phyloP scores from a whole-genome alignment of 1,140 invertebrate genomes.

The Galendromus occidentalis region DNA sequence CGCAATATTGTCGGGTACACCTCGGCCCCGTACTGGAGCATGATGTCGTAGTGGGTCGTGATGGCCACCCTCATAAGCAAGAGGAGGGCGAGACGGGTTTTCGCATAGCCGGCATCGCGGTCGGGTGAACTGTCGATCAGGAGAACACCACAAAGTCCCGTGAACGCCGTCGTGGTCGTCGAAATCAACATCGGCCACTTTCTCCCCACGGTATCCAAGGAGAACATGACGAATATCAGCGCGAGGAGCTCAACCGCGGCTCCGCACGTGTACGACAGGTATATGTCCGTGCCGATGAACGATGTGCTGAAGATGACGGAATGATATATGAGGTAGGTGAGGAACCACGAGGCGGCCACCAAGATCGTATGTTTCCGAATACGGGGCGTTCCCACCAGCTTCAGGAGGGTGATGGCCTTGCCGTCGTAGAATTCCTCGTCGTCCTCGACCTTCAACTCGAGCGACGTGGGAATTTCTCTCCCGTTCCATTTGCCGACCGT shows the following conservation, averaged over 20 bases:
- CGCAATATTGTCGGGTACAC: slow-evolving; percentile 61
- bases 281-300: slow-evolving; percentile 34
- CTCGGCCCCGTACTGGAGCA: slow-evolving; percentile 67
- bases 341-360: not conserved
- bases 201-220: slow-evolving; percentile 56
- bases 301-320: slow-evolving; percentile 8
- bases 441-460: not conserved
- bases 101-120: not conserved
- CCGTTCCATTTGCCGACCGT: not conserved
- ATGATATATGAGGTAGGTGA: not conserved
- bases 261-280: slow-evolving; percentile 59
- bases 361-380: not conserved
- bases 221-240: slow-evolving; percentile 52
- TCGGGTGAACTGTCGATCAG: not conserved
- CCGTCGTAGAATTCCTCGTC: not conserved
- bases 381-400: not conserved
- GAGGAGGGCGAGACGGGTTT: not conserved
- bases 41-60: slow-evolving; percentile 57
- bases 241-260: slow-evolving; percentile 59
- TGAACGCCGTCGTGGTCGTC: slow-evolving; percentile 52
- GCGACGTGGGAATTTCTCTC: not conserved
- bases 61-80: slow-evolving; percentile 34
- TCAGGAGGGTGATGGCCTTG: not conserved
- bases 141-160: slow-evolving; percentile 31
- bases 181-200: slow-evolving; percentile 59